Percentiles rank a stretch among this genome's conserved stretches.
Conservation (phyloP, 2,888 invertebrate genomes). For the Diarsia rubi region DNA sequence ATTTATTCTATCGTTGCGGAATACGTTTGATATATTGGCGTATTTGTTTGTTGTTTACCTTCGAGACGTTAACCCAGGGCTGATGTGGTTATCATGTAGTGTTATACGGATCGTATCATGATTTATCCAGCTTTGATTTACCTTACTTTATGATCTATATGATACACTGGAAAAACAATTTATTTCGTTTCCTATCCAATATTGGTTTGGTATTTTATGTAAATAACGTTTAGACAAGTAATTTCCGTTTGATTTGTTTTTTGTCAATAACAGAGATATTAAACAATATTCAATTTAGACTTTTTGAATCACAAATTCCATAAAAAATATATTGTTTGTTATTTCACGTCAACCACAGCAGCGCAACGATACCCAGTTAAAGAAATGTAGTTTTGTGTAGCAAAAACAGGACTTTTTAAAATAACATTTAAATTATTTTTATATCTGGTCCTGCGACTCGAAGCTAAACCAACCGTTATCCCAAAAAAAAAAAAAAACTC, state of each 20-base stretch:
- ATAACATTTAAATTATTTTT: not conserved
- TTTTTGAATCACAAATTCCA: not conserved
- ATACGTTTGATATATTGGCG: constrained; percentile 42
- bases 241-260: constrained; percentile 26
- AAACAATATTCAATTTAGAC: not conserved
- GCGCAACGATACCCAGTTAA: too few relatives aligned
- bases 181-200: not conserved
- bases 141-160: constrained; percentile 9
- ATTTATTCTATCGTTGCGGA: constrained; percentile 40
- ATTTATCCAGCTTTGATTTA: constrained; percentile 38
- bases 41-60: constrained; percentile 48
- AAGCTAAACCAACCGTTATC: not conserved
- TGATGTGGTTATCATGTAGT: constrained; percentile 40
- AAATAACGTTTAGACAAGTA: not conserved
- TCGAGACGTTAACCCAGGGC: constrained; percentile 14
- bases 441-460: not conserved
- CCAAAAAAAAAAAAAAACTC: constrained; percentile 26
- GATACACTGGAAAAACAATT: constrained; percentile 16
- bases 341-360: not conserved
- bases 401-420: not conserved
- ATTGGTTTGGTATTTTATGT: constrained; percentile 4
- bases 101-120: constrained; percentile 35
- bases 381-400: not conserved
- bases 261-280: constrained; percentile 6
- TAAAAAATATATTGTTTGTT: not conserved